phyloP scores from a whole-genome alignment of 2,888 invertebrate genomes.

The Lepidonotus clava region DNA sequence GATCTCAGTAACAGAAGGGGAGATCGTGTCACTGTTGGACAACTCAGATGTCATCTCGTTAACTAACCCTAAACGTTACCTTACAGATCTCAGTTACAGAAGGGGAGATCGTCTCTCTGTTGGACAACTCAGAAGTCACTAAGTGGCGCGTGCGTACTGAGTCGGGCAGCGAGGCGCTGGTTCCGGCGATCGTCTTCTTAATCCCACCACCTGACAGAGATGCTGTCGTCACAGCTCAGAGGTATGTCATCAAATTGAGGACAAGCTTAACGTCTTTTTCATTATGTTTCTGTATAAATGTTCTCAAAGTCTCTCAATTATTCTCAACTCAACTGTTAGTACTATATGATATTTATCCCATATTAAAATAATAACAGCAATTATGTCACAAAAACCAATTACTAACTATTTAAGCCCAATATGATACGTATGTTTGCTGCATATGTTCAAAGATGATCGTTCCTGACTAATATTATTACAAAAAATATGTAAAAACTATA shows the following conservation, averaged over 20 bases:
- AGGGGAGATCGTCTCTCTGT: constrained; percentile 71
- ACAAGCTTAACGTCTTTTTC: background rate
- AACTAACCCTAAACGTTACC: too few relatives aligned
- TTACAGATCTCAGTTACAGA: constrained; percentile 71
- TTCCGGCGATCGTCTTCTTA: constrained; percentile 75
- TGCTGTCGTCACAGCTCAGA: constrained; percentile 71
- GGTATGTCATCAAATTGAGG: constrained; percentile 63
- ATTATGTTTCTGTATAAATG: background rate
- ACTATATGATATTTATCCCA: background rate
- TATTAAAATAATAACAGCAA: too few relatives aligned
- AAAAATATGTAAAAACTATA: too few relatives aligned
- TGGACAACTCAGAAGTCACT: constrained; percentile 75
- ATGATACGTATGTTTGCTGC: too few relatives aligned
- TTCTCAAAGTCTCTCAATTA: background rate
- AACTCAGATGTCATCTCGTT: too few relatives aligned
- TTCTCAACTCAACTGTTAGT: background rate
- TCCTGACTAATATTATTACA: too few relatives aligned
- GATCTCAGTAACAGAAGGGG: too few relatives aligned
- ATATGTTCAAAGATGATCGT: too few relatives aligned
- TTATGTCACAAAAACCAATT: too few relatives aligned
- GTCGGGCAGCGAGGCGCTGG: constrained; percentile 70
- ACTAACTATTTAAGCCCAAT: too few relatives aligned
- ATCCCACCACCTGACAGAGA: constrained; percentile 77
- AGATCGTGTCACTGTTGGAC: too few relatives aligned
- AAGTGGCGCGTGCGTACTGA: constrained; percentile 71